Evolutionary conservation across 2,888 invertebrate species (phyloP), one percentile per base, ranked within the genome.

Genomic region (Hirudinaria manillensis): DNA sequence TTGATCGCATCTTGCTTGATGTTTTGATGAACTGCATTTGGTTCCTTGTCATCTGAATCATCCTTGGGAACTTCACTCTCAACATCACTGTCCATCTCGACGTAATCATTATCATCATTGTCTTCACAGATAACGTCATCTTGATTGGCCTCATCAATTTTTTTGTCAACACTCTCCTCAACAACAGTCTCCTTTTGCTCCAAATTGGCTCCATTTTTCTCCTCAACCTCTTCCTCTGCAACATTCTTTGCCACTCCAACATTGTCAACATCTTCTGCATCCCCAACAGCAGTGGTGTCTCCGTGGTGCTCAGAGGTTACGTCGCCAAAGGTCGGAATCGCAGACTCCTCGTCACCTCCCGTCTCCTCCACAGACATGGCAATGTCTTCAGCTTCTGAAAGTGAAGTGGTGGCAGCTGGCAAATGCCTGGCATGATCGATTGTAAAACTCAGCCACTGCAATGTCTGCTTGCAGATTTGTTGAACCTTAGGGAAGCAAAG

Each of bases 121-220:
- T 67, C 73, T n/a, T 68, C 73, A 72, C 21, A 68, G n/a, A 38
- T 51, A 29, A 29, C 73, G 71, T 73, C 51, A 72, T 73, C 65
- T 38, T 73, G 3, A 67, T 2, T n/a, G 24, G 21, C 27, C 70
- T 66, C 65, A 73, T 73, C 65, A 72, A 13, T 24, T 29, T 67
- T 34, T 24, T 73, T 16, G 67, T 73, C 65, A 72, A 29, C 32
- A 67, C 71, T 36, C 34, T 73, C 29, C 24, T 73, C 65, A 65
- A 6, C 29, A 68, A 10, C 32, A 36, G 16, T 32, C 34, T 36
- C 24, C 29, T 68, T 24, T 27, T 68, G 29, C 27, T 6, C 61
- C 24, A 61, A 10, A 16, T 61, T 61, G 29, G 2, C 61, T 61
- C 29, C 61, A 51, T 51, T 29, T 10, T 27, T 38, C 21, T 70